phyloP scores from a whole-genome alignment of 2,113 vertebrate genomes.

The Alexandromys fortis region DNA sequence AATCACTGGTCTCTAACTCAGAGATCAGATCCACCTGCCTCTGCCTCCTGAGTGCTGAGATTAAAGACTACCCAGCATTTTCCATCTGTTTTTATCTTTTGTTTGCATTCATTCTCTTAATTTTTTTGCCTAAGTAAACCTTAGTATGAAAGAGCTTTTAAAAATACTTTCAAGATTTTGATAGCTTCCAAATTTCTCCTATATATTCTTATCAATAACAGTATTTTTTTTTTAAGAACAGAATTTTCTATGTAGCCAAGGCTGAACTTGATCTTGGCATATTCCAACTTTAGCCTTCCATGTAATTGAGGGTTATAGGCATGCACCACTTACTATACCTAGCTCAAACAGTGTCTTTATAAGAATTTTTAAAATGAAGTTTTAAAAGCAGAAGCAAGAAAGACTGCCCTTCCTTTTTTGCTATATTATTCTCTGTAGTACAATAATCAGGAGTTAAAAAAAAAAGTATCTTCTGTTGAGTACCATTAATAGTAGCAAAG shows the following conservation, averaged over 20 bases:
- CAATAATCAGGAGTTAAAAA: not conserved
- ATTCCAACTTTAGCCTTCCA: not conserved
- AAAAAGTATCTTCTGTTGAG: conserved; percentile 18
- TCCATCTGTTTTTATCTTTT: conserved; percentile 48
- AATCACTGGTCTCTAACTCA: not conserved
- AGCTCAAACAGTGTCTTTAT: not conserved
- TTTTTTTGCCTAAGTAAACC: conserved; percentile 32
- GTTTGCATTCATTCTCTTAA: conserved; percentile 6
- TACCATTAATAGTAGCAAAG: not conserved
- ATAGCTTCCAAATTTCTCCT: conserved; percentile 14
- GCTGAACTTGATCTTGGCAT: not conserved
- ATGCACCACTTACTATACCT: not conserved
- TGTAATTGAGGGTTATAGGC: not conserved
- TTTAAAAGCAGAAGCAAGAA: conserved; percentile 43
- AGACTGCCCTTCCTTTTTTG: not conserved
- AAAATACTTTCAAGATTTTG: not conserved
- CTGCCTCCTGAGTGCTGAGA: not conserved
- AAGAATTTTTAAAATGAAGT: conserved; percentile 26
- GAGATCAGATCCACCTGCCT: not conserved
- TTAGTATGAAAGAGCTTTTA: conserved; percentile 9
- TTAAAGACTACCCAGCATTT: not conserved
- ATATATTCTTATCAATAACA: not conserved
- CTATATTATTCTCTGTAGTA: conserved; percentile 23
- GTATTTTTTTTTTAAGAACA: not conserved
- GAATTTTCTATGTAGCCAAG: not conserved